These are phyloP conservation scores for Tychaedon coryphoeus DNA, from an alignment of 2,113 vertebrate species.

Conservation along the genomic window DNA sequence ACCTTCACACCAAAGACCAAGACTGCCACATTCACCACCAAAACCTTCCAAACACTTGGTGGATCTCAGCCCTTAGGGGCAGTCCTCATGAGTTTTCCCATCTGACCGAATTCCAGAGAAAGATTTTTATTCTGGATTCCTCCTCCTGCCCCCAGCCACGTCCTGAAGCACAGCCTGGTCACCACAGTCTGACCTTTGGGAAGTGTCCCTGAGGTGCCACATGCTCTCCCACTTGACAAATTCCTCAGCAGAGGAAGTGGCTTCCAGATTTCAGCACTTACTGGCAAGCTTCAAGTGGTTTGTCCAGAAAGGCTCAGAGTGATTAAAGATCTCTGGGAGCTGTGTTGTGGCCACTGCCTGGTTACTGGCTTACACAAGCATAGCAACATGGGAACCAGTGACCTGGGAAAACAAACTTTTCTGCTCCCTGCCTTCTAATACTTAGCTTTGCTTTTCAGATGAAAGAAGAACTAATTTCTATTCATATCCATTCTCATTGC, in stretches of 20 bases:
- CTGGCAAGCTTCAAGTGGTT: background rate
- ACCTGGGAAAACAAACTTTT: background rate
- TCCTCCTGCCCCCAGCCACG: rapidly evolving
- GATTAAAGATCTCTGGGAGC: background rate
- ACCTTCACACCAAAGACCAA: background rate
- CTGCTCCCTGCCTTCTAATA: background rate
- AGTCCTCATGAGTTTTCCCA: background rate
- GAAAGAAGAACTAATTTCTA: background rate
- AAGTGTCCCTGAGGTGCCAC: background rate
- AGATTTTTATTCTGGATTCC: background rate
- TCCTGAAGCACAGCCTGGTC: rapidly evolving
- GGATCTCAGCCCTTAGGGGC: background rate
- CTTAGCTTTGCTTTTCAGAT: background rate
- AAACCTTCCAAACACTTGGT: background rate
- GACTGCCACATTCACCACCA: background rate
- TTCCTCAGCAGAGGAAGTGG: background rate
- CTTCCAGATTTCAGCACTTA: background rate
- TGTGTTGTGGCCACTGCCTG: background rate
- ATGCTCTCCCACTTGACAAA: background rate
- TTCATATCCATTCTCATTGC: background rate
- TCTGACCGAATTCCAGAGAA: background rate
- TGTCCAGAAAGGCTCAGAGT: background rate
- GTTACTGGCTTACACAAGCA: background rate
- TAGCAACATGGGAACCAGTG: background rate
- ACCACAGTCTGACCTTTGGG: background rate